These are phyloP conservation scores for Macquaria australasica DNA, from an alignment of 2,113 vertebrate genomes.

Conservation along the genomic window DNA sequence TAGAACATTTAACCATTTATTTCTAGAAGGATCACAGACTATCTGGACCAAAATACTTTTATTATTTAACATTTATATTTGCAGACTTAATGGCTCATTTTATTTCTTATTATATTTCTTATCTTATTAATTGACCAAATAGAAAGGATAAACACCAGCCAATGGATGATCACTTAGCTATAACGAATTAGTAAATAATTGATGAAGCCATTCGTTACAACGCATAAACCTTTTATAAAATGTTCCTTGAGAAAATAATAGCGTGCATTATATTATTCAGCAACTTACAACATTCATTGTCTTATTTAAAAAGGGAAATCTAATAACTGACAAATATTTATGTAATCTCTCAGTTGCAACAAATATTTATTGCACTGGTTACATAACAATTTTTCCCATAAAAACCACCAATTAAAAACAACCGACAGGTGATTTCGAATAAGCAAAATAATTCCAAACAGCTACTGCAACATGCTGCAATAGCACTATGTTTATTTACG, in stretches of 20 bases:
- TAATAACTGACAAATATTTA: neutral
- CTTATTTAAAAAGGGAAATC: neutral
- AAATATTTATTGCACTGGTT: neutral
- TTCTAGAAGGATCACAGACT: neutral
- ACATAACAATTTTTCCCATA: neutral
- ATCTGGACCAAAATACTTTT: no score
- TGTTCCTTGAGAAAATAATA: neutral
- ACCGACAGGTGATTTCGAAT: neutral
- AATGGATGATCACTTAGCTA: neutral
- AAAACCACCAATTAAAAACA: neutral
- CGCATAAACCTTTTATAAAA: neutral
- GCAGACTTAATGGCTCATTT: neutral
- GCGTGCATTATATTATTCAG: neutral
- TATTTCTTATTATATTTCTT: no score
- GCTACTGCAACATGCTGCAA: constrained; percentile 17
- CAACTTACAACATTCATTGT: neutral
- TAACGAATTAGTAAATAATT: neutral
- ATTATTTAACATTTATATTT: neutral
- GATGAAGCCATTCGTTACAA: neutral
- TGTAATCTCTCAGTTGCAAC: neutral
- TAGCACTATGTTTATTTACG: neutral
- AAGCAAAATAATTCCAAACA: neutral
- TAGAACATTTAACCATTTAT: neutral
- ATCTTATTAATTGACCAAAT: neutral
- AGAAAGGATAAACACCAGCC: neutral